These are phyloP conservation scores for Peromyscus leucopus DNA, from an alignment of 2,113 vertebrate genomes.

Conservation along the genomic window DNA sequence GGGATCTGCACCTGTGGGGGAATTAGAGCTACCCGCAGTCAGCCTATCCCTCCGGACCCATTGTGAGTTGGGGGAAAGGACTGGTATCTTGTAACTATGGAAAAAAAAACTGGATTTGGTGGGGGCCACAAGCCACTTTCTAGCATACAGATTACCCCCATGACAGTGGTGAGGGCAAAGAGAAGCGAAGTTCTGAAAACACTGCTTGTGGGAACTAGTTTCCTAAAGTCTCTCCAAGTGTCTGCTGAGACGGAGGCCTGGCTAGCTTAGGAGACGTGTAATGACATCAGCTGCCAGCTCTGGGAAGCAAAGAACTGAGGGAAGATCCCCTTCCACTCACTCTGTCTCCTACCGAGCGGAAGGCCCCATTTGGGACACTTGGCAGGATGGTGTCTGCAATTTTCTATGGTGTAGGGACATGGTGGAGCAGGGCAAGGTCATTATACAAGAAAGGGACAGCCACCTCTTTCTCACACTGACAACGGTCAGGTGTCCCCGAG, in stretches of 20 bases:
- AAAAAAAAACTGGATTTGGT: slow-evolving; percentile 69
- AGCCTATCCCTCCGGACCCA: background rate
- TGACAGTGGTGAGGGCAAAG: background rate
- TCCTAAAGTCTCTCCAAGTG: background rate
- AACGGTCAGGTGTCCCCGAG: background rate
- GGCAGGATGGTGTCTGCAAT: background rate
- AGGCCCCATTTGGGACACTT: fast-evolving
- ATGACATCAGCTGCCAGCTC: background rate
- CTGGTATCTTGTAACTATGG: slow-evolving; percentile 67
- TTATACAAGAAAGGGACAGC: too few relatives aligned
- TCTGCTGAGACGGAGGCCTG: background rate
- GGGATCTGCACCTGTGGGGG: background rate
- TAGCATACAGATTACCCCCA: background rate
- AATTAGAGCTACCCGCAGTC: background rate
- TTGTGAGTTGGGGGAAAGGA: slow-evolving; percentile 7
- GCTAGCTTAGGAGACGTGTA: background rate
- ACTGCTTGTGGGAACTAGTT: background rate
- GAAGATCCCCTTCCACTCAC: background rate
- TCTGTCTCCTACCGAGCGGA: background rate
- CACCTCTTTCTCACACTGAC: too few relatives aligned
- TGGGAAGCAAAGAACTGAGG: background rate
- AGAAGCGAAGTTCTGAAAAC: background rate
- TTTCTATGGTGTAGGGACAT: too few relatives aligned
- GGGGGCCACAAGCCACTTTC: background rate
- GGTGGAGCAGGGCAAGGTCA: fast-evolving